Conservation (phyloP, 2,888 invertebrate species). For the Smittia sp. region DNA sequence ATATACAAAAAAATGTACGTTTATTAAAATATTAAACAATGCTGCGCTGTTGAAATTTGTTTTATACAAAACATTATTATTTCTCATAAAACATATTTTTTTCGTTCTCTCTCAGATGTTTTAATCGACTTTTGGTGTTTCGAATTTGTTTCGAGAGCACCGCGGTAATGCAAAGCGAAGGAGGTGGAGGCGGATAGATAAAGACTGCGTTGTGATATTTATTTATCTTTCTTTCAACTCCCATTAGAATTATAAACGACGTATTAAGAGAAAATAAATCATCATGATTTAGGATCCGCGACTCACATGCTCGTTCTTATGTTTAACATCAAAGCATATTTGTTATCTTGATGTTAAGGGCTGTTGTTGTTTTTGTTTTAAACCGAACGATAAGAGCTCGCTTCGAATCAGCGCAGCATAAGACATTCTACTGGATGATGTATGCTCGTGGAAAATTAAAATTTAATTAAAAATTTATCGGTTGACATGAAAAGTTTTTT, state of each 20-base stretch:
- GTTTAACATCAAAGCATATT: conserved; percentile 24
- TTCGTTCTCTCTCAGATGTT: background rate
- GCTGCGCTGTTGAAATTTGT: conserved; percentile 5
- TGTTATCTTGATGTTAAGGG: conserved; percentile 14
- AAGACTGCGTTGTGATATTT: conserved; percentile 18
- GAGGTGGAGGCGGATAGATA: background rate
- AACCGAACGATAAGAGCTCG: background rate
- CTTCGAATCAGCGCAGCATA: background rate
- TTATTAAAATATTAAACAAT: conserved; percentile 41
- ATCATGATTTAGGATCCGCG: conserved; percentile 36
- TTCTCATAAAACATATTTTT: conserved; percentile 17
- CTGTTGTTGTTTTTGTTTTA: background rate
- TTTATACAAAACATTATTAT: conserved; percentile 13
- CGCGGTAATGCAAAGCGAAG: conserved; percentile 21
- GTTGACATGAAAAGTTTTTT: background rate
- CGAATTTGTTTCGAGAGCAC: background rate
- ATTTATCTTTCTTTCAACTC: conserved; percentile 38
- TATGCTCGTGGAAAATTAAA: background rate
- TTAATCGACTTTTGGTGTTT: conserved; percentile 41
- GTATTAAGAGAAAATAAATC: conserved; percentile 41
- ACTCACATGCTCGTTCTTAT: conserved; percentile 13
- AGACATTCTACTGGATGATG: background rate
- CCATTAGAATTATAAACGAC: conserved; percentile 33
- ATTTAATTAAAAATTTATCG: conserved; percentile 10
- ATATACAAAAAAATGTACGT: conserved; percentile 38